These are phyloP conservation scores for Sarotherodon lohbergeri DNA, from an alignment of 2,113 vertebrate species.

Conservation along the genomic window DNA sequence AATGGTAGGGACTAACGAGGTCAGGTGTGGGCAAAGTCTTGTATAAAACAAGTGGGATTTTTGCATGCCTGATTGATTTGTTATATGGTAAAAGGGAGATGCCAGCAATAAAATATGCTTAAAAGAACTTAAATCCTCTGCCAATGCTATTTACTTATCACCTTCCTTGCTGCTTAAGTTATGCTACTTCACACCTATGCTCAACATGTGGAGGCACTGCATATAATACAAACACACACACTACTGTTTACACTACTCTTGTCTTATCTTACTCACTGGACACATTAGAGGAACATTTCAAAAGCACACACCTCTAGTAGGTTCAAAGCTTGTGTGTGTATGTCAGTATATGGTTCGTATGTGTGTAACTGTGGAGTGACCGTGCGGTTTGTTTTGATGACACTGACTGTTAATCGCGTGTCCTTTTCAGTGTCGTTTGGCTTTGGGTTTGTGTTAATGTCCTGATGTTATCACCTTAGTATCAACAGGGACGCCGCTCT, in stretches of 20 bases:
- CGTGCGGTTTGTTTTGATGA: constrained; percentile 41
- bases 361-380: background rate
- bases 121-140: too few relatives aligned
- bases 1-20: too few relatives aligned
- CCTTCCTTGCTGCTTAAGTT: too few relatives aligned
- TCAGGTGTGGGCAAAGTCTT: too few relatives aligned
- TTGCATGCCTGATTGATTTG: too few relatives aligned
- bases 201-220: constrained; percentile 23
- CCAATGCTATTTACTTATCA: too few relatives aligned
- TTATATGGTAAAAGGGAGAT: too few relatives aligned
- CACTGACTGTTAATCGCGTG: background rate
- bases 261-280: constrained; percentile 40
- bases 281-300: constrained; percentile 27
- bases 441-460: constrained; percentile 17
- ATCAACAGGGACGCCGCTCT: constrained; percentile 21
- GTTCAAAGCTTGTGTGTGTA: background rate
- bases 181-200: too few relatives aligned
- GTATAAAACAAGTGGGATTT: too few relatives aligned
- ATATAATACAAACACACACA: constrained; percentile 15
- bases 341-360: background rate
- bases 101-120: too few relatives aligned
- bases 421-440: constrained; percentile 29
- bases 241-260: constrained; percentile 31
- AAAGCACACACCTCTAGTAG: constrained; percentile 33
- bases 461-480: constrained; percentile 31